Evolutionary conservation across 2,888 invertebrate species (phyloP).

Genomic region (Acanthosepion pharaonis): DNA sequence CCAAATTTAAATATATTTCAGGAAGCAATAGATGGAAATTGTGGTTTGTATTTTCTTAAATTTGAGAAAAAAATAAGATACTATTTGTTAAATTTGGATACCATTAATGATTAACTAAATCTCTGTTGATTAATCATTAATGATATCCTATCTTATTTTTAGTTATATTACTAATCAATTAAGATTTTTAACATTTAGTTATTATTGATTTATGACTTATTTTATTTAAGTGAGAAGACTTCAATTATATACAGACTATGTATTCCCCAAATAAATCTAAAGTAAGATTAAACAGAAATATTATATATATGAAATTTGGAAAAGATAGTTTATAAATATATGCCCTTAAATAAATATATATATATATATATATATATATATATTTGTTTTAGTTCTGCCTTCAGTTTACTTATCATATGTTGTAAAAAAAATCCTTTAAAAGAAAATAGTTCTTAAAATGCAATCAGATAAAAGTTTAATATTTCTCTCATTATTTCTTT

Average conservation of each 20-base stretch:
- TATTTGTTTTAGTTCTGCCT: not conserved
- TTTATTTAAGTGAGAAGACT: not conserved
- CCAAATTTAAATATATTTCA: not conserved
- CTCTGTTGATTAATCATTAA: not conserved
- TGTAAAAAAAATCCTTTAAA: too few species aligned
- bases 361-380: constrained; percentile 4
- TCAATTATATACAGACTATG: not conserved
- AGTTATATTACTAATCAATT: not conserved
- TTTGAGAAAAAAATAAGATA: not conserved
- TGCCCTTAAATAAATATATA: not conserved
- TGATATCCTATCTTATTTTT: not conserved
- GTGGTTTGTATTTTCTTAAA: not conserved
- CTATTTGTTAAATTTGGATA: not conserved
- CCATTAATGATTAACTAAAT: not conserved
- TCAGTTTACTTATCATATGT: too few species aligned
- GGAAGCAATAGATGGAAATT: not conserved
- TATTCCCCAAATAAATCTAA: not conserved
- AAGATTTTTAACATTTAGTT: not conserved
- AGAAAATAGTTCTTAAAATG: too few species aligned
- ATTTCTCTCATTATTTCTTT: too few species aligned
- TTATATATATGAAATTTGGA: not conserved
- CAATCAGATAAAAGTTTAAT: too few species aligned
- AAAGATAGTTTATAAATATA: not conserved
- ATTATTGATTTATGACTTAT: not conserved
- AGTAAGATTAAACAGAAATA: not conserved